Base-by-base conservation (phyloP, 1,140 invertebrate genomes). In the Nephotettix cincticeps region DNA sequence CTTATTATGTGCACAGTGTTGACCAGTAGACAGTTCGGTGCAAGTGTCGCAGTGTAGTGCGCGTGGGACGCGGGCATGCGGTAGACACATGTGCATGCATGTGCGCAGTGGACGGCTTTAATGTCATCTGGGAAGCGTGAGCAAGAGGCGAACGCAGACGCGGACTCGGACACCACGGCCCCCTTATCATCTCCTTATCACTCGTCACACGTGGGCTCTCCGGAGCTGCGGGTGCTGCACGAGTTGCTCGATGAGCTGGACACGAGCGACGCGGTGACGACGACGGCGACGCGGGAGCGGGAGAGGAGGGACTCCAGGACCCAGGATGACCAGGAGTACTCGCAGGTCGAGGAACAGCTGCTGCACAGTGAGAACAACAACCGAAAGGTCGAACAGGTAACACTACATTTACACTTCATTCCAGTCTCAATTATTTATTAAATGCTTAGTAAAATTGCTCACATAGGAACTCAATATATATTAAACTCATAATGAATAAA, bases 241-340 rank as follows among this genome's bases (percentile, higher is more conserved):
- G 36, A 70, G 25, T 23, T 70, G 29, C 69, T 70, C 4, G 69
- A 70, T 65, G 69, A 70, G 32, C 40, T 70, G 69, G 69, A 58
- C 1, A 61, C 32, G 45, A 13, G 40, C 23, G 4, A 47, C 36
- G 23, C 1, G 40, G 9, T 19, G 32, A 23, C 21, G 19, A 32
- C 9, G 27, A 27, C 1, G 40, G 9, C 36, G 32, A 23, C 21
- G 19, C 32, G 19, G 27, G 30, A 47, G 21, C 19, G 23, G n/a
- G 32, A 4, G 17, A 17, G 17, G 14, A 32, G 4, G 9, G 54
- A 58, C 23, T 68, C 36, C 32, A 40, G 30, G 11, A 30, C 32
- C 47, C 11, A 13, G 17, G 25, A 54, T 17, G 13, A 54, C 17
- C 40, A 45, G 23, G 65, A 19, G n/a, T 67, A 19, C 23, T 36